These are phyloP conservation scores for Caenorhabditis doughertyi DNA, from an alignment of 2,888 invertebrate genomes.

Conservation along the genomic window DNA sequence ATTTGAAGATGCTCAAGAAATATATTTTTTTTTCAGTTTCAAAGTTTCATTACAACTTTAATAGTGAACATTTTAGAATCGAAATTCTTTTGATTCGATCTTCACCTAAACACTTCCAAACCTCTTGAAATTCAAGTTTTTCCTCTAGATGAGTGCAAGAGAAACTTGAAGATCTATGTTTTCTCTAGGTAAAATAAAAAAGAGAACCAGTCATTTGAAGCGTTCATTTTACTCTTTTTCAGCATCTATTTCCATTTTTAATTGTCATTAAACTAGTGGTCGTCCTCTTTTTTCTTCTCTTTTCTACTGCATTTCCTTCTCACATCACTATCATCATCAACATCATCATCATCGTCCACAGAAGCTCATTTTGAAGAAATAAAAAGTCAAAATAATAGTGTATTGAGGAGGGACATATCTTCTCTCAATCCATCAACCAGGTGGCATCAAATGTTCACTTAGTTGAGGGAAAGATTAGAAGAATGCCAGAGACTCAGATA, in stretches of 20 bases:
- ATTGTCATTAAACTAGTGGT: neutral
- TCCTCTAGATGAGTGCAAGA: too few relatives aligned
- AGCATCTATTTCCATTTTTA: neutral
- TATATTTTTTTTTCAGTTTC: too few relatives aligned
- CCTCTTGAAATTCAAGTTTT: neutral
- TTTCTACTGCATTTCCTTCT: neutral
- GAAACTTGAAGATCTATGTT: too few relatives aligned
- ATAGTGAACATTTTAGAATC: too few relatives aligned
- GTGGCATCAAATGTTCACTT: slow-evolving; percentile 52
- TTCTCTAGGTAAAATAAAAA: neutral
- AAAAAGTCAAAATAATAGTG: slow-evolving; percentile 7
- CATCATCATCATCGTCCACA: neutral
- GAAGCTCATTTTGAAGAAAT: neutral
- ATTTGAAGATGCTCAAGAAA: too few relatives aligned
- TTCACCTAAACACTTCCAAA: too few relatives aligned
- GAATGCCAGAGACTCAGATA: slow-evolving; percentile 25
- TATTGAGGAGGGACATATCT: slow-evolving; percentile 2
- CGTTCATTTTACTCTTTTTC: neutral
- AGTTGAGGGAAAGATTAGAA: neutral
- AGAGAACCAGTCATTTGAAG: slow-evolving; percentile 11
- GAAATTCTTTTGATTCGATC: too few relatives aligned
- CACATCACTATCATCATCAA: neutral
- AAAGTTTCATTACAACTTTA: too few relatives aligned
- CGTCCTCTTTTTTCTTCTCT: neutral
- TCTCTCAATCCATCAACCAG: slow-evolving; percentile 47